Percentiles rank a stretch among this genome's conserved stretches.
Conservation (phyloP, 1,140 invertebrate genomes). For the Drosophila equinoxialis region DNA sequence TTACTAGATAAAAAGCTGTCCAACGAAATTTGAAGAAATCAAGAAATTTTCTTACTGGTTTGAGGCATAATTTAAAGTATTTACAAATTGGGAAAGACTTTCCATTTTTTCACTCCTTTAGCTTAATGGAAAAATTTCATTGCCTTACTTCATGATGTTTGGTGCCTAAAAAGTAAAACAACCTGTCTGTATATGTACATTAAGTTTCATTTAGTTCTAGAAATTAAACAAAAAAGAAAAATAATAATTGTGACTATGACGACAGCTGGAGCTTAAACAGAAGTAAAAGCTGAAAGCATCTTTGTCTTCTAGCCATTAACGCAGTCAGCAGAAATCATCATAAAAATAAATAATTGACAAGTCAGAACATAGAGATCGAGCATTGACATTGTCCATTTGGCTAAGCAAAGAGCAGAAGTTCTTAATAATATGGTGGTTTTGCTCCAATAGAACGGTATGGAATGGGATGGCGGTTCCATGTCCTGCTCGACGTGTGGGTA, state of each 20-base stretch:
- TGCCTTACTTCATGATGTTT: too few relatives aligned
- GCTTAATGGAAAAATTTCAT: too few relatives aligned
- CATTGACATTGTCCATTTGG: constrained; percentile 57
- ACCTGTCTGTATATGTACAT: too few relatives aligned
- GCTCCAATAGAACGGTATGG: constrained; percentile 15
- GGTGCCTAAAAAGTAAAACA: too few relatives aligned
- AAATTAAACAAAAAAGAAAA: constrained; percentile 47
- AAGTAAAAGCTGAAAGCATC: not conserved
- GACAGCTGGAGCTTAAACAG: constrained; percentile 2
- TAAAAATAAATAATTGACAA: constrained; percentile 73
- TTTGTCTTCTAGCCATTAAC: constrained; percentile 46
- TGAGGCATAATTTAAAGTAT: too few relatives aligned
- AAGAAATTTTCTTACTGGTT: too few relatives aligned
- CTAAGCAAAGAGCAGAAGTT: constrained; percentile 61
- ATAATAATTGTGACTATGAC: not conserved
- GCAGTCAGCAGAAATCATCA: constrained; percentile 58
- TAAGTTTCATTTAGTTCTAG: not conserved
- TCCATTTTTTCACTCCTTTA: too few relatives aligned
- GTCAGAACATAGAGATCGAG: constrained; percentile 33
- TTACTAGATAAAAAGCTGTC: too few relatives aligned
- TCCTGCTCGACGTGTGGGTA: constrained; percentile 63
- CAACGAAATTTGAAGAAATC: too few relatives aligned
- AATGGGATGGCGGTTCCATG: constrained; percentile 17
- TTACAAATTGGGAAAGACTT: too few relatives aligned
- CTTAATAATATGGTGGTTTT: constrained; percentile 35